Percentiles rank a stretch among this genome's conserved stretches.
Evolutionary conservation across 2,113 vertebrate species (phyloP).

Genomic region (Tupaia tana): DNA sequence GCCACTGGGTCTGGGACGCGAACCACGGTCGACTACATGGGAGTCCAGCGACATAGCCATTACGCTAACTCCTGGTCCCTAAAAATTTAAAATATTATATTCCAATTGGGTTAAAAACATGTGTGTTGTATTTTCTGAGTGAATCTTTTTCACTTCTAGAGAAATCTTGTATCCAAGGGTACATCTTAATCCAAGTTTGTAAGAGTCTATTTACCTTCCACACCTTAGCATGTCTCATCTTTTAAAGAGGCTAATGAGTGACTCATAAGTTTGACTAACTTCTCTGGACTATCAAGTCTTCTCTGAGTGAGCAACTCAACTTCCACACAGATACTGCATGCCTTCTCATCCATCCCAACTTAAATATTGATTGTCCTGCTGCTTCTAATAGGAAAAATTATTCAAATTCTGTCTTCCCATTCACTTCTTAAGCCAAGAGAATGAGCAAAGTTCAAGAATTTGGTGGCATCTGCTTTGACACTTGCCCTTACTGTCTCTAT

Average conservation of each 20-base stretch:
- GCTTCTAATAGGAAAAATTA: background rate
- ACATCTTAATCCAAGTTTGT: conserved; percentile 64
- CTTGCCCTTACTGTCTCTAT: background rate
- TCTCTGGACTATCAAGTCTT: conserved; percentile 54
- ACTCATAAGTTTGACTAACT: conserved; percentile 63
- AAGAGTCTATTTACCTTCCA: conserved; percentile 45
- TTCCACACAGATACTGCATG: background rate
- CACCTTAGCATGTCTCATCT: conserved; percentile 43
- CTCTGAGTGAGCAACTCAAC: conserved; percentile 24
- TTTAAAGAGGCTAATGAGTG: conserved; percentile 63
- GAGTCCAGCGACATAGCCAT: too few relatives aligned
- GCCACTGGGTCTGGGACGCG: too few relatives aligned
- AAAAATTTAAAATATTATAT: conserved; percentile 14
- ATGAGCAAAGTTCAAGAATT: background rate
- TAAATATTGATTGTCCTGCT: conserved; percentile 5
- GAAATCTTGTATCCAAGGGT: conserved; percentile 55
- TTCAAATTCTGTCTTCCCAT: conserved; percentile 40
- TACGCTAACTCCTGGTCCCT: too few relatives aligned
- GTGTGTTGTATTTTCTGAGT: background rate
- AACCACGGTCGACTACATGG: too few relatives aligned
- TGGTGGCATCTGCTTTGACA: background rate
- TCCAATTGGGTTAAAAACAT: conserved; percentile 45
- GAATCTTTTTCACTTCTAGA: conserved; percentile 41
- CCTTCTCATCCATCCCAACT: background rate
- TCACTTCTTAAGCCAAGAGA: background rate